Conservation (phyloP, 2,888 invertebrate genomes). For the Cistogaster globosa region DNA sequence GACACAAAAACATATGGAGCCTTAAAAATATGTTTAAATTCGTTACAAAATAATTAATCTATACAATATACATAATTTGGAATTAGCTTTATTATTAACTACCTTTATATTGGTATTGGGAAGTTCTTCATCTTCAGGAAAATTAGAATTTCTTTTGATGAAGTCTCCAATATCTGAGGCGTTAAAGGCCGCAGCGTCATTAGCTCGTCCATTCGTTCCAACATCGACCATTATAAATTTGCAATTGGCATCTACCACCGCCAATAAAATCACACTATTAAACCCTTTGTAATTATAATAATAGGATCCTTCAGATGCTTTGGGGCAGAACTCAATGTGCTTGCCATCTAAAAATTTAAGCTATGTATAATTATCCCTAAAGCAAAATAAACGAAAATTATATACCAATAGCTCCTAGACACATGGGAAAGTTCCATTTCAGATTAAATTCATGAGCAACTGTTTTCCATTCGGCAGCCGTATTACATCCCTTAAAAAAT, state of each 20-base stretch:
- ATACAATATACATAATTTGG: no score
- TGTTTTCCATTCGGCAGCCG: background rate
- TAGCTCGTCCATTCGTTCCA: slow-evolving; percentile 2
- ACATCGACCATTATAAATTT: slow-evolving; percentile 3
- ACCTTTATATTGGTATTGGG: no score
- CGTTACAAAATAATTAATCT: no score
- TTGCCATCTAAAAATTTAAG: background rate
- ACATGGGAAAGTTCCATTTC: slow-evolving; percentile 8
- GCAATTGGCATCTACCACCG: no score
- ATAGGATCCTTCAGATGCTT: background rate
- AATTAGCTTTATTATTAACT: no score
- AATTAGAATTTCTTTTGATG: background rate
- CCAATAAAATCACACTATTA: background rate
- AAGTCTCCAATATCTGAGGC: slow-evolving; percentile 2
- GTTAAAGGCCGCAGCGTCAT: slow-evolving; percentile 14
- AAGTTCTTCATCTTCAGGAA: background rate
- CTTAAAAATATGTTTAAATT: background rate
- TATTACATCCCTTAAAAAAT: background rate
- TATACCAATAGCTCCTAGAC: slow-evolving; percentile 6
- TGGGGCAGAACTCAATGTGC: background rate
- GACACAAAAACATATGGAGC: slow-evolving; percentile 26
- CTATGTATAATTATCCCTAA: no score
- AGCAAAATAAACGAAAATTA: no score
- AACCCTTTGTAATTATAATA: background rate
- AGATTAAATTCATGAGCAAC: background rate